These are phyloP conservation scores for Folsomia manolachei DNA, from an alignment of 2,888 invertebrate genomes.

Conservation along the genomic window DNA sequence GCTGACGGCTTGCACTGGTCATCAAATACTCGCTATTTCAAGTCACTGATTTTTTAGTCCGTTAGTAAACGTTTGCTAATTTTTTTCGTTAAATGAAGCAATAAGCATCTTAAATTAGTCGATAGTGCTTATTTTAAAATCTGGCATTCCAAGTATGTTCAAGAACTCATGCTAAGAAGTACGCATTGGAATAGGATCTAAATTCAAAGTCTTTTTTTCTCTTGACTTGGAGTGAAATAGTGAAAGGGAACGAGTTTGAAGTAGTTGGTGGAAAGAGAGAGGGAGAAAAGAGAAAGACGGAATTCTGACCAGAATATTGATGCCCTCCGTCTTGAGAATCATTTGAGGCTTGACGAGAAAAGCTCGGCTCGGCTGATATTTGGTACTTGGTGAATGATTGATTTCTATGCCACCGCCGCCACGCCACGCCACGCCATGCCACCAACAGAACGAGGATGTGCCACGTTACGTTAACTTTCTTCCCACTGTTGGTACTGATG, in stretches of 20 bases:
- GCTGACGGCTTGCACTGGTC: too few species aligned
- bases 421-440: constrained; percentile 69
- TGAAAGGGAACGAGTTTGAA: constrained; percentile 1
- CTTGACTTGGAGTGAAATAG: too few species aligned
- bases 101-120: too few species aligned
- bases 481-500: background rate
- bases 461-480: constrained; percentile 5
- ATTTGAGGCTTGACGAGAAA: constrained; percentile 65
- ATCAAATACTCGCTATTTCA: too few species aligned
- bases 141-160: too few species aligned
- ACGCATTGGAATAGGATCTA: too few species aligned
- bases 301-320: constrained; percentile 69
- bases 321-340: constrained; percentile 87
- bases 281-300: constrained; percentile 5
- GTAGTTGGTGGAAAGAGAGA: background rate
- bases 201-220: too few species aligned
- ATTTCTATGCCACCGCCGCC: constrained; percentile 66
- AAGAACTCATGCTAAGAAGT: too few species aligned
- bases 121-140: too few species aligned
- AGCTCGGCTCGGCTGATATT: constrained; percentile 74
- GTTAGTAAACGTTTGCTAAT: too few species aligned
- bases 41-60: too few species aligned
- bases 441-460: constrained; percentile 57
- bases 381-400: constrained; percentile 74
- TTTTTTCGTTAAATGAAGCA: too few species aligned